Evolutionary conservation across 2,797 vertebrate genomes (phyloP).

Genomic region (Hybognathus amarus): DNA sequence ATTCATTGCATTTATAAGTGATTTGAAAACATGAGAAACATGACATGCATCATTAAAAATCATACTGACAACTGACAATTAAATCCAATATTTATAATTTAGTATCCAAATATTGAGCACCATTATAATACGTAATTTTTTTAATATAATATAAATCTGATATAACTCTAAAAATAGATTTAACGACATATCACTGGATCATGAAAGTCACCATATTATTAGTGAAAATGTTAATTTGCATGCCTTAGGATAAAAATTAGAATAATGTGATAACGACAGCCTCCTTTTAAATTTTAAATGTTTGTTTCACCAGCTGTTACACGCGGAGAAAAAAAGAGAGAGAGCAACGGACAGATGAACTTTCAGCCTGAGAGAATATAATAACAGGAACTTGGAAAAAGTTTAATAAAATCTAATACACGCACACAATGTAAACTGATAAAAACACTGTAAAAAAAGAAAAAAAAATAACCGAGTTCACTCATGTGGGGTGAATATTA

Average conservation of each 20-base stretch:
- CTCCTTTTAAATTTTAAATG: constrained; percentile 56
- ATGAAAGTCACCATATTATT: not conserved
- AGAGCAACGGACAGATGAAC: constrained; percentile 40
- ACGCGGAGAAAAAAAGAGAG: not conserved
- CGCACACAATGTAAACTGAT: constrained; percentile 55
- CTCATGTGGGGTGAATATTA: too few relatives aligned
- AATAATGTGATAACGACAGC: constrained; percentile 53
- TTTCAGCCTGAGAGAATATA: constrained; percentile 60
- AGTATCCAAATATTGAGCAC: not conserved
- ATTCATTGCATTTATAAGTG: not conserved
- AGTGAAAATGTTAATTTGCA: not conserved
- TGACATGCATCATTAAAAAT: not conserved
- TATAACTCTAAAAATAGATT: not conserved
- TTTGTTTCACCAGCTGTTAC: constrained; percentile 52
- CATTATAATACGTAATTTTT: too few relatives aligned
- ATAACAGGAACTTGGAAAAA: constrained; percentile 84
- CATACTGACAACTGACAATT: not conserved
- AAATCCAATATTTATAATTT: not conserved
- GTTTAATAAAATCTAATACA: constrained; percentile 88
- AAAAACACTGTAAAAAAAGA: too few relatives aligned
- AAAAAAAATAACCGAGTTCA: too few relatives aligned
- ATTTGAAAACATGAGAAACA: not conserved
- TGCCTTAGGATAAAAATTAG: constrained; percentile 45
- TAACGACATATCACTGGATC: not conserved
- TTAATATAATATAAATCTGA: not conserved